Evolutionary conservation across 2,888 invertebrate species (phyloP), one percentile per base, ranked within the genome.

Genomic region (Lomographa bimaculata): DNA sequence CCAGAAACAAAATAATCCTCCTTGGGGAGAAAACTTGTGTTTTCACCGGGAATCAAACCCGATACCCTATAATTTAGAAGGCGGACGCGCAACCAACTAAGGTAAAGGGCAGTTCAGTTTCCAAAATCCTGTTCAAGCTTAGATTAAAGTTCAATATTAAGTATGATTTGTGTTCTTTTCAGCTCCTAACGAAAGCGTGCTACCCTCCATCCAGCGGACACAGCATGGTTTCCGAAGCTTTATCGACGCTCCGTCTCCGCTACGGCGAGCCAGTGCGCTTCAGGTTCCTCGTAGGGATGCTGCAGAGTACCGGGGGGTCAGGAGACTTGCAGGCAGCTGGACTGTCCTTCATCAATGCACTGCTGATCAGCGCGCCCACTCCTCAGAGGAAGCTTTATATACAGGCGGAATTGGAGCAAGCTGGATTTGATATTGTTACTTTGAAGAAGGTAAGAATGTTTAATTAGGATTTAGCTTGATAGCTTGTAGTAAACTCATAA

Each of bases 221-320:
- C 81, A 92, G 93, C 19, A 93, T 95, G 49, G 96, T 98, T 7
- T 95, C 97, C 0, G 98, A 98, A 76, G 97, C 98, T 0, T 91
- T 98, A 52, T 96, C 97, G 0, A 96, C 97, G 0, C 90, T 98
- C 33, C 91, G 97, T 18, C 89, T 98, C 3, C 91, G 97, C 42
- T 96, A 96, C 70, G 97, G 97, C 2, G 98, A 98, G 72, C 97
- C 97, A 0, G 97, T 97, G 3, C 92, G 97, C 68, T 98, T 98
- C 81, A 92, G 97, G 45, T 94, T 98, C 69, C 91, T 98, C 0
- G 94, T 97, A 3, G 97, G 97, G 1, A 97, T 97, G 92, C 90
- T 97, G 41, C 94, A 94, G 60, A 95, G 96, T 37, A 90, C 93
- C 0, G 94, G 95, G 7, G 93, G 93, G 0, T 91, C 92, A 0